Evolutionary conservation across 1,140 invertebrate species (phyloP).

Genomic region (Drosophila mayri): DNA sequence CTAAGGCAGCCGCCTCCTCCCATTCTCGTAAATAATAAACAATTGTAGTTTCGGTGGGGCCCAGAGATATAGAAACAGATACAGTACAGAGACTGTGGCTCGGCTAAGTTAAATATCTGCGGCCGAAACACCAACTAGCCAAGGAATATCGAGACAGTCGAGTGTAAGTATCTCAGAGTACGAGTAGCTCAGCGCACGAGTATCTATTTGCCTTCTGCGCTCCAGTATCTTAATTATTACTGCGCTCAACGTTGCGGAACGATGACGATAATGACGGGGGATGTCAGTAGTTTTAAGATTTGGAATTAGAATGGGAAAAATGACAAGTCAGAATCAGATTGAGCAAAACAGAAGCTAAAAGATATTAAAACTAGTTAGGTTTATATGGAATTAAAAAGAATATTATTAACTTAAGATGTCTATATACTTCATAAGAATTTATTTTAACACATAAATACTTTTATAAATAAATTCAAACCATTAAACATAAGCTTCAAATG

Average conservation of each 20-base stretch:
- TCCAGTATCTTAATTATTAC: conserved; percentile 68
- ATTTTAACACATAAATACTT: neutral
- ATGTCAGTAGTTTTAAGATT: neutral
- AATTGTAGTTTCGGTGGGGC: conserved; percentile 26
- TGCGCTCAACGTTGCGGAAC: conserved; percentile 64
- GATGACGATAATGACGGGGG: conserved; percentile 3
- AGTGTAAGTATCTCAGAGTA: conserved; percentile 2
- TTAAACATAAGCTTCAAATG: neutral
- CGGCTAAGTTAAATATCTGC: conserved; percentile 1
- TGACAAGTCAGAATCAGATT: conserved; percentile 45
- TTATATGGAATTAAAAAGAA: neutral
- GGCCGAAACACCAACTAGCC: conserved; percentile 3
- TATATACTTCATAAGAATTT: no score
- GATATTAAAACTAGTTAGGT: neutral
- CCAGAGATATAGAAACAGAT: conserved; percentile 21
- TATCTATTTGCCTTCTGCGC: conserved; percentile 41
- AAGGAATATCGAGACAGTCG: conserved; percentile 12
- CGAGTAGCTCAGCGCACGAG: conserved; percentile 6
- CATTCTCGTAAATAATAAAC: conserved; percentile 41
- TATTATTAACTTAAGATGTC: no score
- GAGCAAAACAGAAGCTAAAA: neutral
- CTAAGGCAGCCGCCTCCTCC: conserved; percentile 28
- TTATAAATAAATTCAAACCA: conserved; percentile 4
- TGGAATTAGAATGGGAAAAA: conserved; percentile 38
- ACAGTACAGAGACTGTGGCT: neutral